A percentile compares a stretch with the other conserved stretches of the same genome.
Conservation (phyloP, 2,113 vertebrate species). For the Sylvilagus bachmani region DNA sequence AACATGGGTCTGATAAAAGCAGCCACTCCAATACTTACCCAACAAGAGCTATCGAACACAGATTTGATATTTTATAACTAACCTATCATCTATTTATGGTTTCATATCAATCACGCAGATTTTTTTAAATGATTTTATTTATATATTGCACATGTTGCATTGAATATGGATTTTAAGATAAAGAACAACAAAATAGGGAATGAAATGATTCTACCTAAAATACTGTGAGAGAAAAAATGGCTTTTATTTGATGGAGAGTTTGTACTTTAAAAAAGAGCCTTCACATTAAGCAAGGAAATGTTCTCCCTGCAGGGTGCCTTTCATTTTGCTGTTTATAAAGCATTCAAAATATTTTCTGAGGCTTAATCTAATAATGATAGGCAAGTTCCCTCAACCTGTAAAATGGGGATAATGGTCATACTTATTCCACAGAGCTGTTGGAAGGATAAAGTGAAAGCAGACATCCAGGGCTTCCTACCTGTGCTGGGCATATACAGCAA, state of each 20-base stretch:
- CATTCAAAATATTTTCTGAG: not conserved
- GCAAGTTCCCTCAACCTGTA: not conserved
- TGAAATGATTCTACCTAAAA: not conserved
- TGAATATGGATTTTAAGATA: constrained; percentile 2
- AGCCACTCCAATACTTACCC: not conserved
- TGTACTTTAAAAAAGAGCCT: not conserved
- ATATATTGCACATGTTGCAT: not conserved
- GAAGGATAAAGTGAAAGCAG: not conserved
- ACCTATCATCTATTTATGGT: not conserved
- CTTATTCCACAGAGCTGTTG: no score
- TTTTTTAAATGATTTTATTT: constrained; percentile 13
- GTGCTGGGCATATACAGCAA: not conserved
- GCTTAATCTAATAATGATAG: not conserved
- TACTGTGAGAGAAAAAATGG: not conserved
- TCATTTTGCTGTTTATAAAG: not conserved
- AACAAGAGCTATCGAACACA: not conserved
- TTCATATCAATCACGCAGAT: not conserved
- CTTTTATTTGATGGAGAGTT: not conserved
- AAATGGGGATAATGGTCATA: not conserved
- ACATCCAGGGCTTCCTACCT: not conserved
- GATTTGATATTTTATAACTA: constrained; percentile 6
- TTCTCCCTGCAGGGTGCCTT: not conserved
- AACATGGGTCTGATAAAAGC: not conserved
- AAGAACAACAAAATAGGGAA: not conserved
- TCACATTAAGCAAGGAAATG: not conserved